These are phyloP conservation scores for Clarias platycephalus DNA, from an alignment of 2,797 vertebrate genomes.

Conservation along the genomic window DNA sequence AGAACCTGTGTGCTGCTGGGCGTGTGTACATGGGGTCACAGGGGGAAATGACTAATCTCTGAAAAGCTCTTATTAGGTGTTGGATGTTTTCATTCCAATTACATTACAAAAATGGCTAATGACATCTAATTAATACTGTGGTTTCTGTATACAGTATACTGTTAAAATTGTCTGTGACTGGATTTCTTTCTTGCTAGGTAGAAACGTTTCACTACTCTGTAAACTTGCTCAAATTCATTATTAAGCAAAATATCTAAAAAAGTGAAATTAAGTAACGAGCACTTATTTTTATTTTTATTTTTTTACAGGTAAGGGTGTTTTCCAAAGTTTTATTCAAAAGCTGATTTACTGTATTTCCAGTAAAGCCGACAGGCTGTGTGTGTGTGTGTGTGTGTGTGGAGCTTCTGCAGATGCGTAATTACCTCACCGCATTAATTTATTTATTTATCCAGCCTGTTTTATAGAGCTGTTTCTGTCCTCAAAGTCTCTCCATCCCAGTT, in stretches of 20 bases:
- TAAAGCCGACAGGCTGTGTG: background rate
- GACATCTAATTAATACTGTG: background rate
- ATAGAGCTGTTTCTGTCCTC: background rate
- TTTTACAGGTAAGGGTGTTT: constrained; percentile 7
- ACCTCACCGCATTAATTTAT: background rate
- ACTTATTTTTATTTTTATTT: background rate
- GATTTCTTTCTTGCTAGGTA: too few species aligned
- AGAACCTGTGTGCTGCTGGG: constrained; percentile 30
- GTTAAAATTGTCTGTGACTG: background rate
- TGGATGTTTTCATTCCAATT: background rate
- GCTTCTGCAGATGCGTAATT: constrained; percentile 12
- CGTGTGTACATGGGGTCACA: background rate
- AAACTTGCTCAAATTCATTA: background rate
- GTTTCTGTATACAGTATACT: background rate
- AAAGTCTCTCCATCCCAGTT: constrained; percentile 10
- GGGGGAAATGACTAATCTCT: background rate
- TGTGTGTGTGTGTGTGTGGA: background rate
- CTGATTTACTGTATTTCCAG: background rate
- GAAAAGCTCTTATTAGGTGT: background rate
- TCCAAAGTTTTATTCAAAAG: background rate
- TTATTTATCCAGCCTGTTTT: constrained; percentile 19
- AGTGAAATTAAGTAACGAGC: background rate
- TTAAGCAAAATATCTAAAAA: background rate
- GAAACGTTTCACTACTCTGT: too few species aligned
- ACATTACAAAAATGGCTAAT: background rate